Conservation (phyloP, 2,888 invertebrate species). For the Drosophila conformis region DNA sequence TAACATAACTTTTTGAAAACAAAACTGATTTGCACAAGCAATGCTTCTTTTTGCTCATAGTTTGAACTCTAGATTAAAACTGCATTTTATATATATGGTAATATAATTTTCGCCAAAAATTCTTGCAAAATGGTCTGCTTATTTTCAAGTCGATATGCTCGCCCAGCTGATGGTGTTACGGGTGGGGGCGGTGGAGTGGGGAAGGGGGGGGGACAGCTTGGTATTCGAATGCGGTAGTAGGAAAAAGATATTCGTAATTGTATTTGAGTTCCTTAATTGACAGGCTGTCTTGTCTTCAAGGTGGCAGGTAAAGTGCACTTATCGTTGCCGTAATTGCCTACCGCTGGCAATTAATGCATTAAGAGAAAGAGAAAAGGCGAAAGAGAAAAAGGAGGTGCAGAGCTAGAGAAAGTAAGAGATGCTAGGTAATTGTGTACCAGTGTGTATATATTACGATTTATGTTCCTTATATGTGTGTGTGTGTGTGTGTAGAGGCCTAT, state of each 20-base stretch:
- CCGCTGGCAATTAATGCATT: background rate
- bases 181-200: background rate
- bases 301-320: constrained; percentile 13
- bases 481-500: background rate
- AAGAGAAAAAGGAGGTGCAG: background rate
- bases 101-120: background rate
- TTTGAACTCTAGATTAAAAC: background rate
- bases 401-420: constrained; percentile 5
- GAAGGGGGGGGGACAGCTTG: background rate
- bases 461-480: background rate
- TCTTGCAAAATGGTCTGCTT: background rate
- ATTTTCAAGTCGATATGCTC: background rate
- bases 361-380: background rate
- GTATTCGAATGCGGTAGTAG: constrained; percentile 21
- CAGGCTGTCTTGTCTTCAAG: constrained; percentile 28
- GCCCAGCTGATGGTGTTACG: background rate
- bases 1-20: background rate
- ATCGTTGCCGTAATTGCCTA: constrained; percentile 9
- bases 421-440: background rate
- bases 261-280: constrained; percentile 60
- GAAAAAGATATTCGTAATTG: constrained; percentile 45
- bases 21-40: background rate
- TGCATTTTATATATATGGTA: background rate
- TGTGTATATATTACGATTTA: background rate
- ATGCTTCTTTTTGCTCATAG: background rate